Evolutionary conservation across 2,113 vertebrate species (phyloP).

Genomic region (Strigops habroptila): DNA sequence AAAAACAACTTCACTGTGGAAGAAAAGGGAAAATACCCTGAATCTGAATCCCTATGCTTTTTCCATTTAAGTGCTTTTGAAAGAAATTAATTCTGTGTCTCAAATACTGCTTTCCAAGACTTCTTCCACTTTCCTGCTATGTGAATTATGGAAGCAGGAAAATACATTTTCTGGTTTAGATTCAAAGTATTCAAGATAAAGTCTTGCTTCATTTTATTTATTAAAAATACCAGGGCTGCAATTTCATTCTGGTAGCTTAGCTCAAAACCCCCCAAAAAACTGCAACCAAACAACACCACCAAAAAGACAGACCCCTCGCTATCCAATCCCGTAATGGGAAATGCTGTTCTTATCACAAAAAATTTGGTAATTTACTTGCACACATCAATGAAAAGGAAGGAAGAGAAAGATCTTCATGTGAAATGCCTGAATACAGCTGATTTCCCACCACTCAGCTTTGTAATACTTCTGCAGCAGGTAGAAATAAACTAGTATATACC

Average conservation of each 20-base stretch:
- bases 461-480: slow-evolving; percentile 14
- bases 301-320: neutral
- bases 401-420: neutral
- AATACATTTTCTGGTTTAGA: neutral
- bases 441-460: neutral
- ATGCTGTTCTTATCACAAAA: neutral
- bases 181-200: neutral
- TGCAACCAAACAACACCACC: neutral
- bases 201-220: neutral
- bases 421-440: slow-evolving; percentile 23
- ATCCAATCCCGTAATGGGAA: neutral
- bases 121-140: neutral
- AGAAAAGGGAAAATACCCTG: neutral
- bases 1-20: neutral
- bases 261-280: neutral
- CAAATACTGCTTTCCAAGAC: neutral
- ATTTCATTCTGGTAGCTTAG: neutral
- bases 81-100: neutral
- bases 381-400: neutral
- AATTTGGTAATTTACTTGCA: neutral
- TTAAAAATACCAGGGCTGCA: neutral
- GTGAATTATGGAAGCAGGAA: neutral
- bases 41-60: neutral
- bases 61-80: neutral
- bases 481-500: slow-evolving; percentile 40